Conservation (phyloP, 2,888 invertebrate genomes). For the Philereme transversata region DNA sequence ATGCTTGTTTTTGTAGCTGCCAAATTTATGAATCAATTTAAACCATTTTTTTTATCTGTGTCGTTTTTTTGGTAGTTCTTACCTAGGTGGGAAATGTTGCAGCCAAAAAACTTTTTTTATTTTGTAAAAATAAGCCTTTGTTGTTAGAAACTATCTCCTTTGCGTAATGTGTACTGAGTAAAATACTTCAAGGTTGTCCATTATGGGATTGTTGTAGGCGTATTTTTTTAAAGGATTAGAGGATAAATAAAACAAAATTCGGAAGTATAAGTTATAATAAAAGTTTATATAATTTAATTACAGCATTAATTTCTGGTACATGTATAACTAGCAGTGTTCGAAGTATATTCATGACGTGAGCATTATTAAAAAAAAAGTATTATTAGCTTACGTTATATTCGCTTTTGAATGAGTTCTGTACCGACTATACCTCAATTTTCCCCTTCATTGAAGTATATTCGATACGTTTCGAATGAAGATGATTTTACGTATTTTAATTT, state of each 20-base stretch:
- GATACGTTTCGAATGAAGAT: conserved; percentile 53
- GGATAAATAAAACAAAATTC: conserved; percentile 55
- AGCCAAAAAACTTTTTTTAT: no score
- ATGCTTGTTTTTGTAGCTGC: no score
- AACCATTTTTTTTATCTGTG: no score
- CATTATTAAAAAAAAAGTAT: conserved; percentile 61
- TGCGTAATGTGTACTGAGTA: no score
- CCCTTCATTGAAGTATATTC: conserved; percentile 78
- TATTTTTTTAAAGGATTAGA: no score
- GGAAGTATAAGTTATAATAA: conserved; percentile 84
- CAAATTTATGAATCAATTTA: no score
- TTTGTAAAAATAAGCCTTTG: no score
- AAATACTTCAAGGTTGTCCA: no score
- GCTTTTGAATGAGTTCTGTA: conserved; percentile 50
- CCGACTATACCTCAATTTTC: conserved; percentile 76
- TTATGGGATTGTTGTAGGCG: no score
- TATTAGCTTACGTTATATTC: conserved; percentile 58
- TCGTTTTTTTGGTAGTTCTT: no score
- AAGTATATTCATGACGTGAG: conserved; percentile 78
- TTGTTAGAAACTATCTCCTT: no score
- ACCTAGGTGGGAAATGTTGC: no score
- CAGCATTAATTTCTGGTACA: conserved; percentile 76
- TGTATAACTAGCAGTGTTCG: conserved; percentile 80
- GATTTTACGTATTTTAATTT: conserved; percentile 40
- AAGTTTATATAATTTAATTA: conserved; percentile 80